These are phyloP conservation scores for Cinclus cinclus DNA, from an alignment of 2,113 vertebrate species.

Conservation along the genomic window DNA sequence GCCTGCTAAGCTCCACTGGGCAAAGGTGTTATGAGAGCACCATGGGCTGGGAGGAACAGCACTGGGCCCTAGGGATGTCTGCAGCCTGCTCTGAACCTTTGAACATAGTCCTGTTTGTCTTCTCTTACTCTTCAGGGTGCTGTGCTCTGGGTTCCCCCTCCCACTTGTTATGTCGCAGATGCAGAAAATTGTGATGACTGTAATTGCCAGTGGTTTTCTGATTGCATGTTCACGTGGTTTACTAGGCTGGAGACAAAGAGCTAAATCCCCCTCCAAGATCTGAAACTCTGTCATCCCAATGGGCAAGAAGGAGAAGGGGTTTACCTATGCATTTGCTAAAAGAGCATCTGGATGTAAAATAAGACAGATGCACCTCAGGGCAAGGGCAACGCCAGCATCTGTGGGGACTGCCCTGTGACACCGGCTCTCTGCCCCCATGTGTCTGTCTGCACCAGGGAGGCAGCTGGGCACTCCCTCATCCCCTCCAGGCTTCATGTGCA, in stretches of 20 bases:
- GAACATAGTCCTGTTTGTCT: constrained; percentile 56
- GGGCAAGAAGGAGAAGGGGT: not conserved
- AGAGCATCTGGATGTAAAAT: constrained; percentile 7
- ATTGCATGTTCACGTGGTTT: constrained; percentile 67
- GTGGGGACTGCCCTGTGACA: not conserved
- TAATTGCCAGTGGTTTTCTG: constrained; percentile 57
- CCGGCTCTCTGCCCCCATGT: fast-evolving
- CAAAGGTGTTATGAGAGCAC: constrained; percentile 34
- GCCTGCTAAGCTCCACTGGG: constrained; percentile 21
- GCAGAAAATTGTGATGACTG: constrained; percentile 64
- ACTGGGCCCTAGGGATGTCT: constrained; percentile 66
- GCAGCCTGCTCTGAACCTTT: constrained; percentile 66
- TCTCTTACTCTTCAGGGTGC: constrained; percentile 1
- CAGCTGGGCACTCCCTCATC: not conserved
- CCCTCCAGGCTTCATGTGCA: not conserved
- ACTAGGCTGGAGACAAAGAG: not conserved
- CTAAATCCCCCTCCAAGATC: not conserved
- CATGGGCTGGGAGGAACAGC: not conserved
- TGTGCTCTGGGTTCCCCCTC: not conserved
- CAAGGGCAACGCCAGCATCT: not conserved
- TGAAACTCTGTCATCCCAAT: not conserved
- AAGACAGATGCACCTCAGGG: not conserved
- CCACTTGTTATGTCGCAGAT: constrained; percentile 70
- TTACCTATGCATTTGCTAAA: not conserved
- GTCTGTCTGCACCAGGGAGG: not conserved